Conservation (phyloP, 2,113 vertebrate species). For the Sylvietta virens region DNA sequence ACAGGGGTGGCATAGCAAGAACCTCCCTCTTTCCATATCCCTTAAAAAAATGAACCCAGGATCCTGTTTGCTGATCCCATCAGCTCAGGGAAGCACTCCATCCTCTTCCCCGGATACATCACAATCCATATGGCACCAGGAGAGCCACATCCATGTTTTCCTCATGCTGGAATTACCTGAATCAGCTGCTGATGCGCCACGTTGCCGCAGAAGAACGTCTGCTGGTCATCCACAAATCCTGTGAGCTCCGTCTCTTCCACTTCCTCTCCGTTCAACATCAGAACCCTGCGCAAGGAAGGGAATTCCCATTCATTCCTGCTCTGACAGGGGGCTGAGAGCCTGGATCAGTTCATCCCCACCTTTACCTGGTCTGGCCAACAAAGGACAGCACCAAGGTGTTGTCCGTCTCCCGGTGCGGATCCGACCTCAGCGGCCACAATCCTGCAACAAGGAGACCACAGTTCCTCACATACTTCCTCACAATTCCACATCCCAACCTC, state of each 20-base stretch:
- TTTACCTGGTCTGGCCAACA: slow-evolving; percentile 94
- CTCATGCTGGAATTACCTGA: slow-evolving; percentile 72
- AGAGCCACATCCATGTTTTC: fast-evolving
- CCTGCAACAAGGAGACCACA: slow-evolving; percentile 66
- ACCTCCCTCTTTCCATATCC: neutral
- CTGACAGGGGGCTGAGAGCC: fast-evolving
- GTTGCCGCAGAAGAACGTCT: slow-evolving; percentile 98
- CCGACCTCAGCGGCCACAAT: slow-evolving; percentile 92
- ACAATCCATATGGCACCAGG: fast-evolving
- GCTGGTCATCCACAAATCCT: slow-evolving; percentile 96
- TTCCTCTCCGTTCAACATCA: slow-evolving; percentile 96
- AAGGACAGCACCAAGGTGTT: slow-evolving; percentile 96
- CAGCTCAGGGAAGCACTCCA: neutral
- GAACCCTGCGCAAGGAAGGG: slow-evolving; percentile 73
- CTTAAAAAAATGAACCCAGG: neutral
- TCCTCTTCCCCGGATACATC: neutral
- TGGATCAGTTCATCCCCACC: too few relatives aligned
- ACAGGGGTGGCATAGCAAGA: neutral
- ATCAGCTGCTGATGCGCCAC: slow-evolving; percentile 94
- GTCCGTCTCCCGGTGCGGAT: slow-evolving; percentile 87
- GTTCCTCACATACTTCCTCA: neutral
- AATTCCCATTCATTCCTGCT: neutral
- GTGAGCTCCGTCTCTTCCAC: slow-evolving; percentile 96
- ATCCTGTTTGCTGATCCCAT: neutral
- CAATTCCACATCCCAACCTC: neutral